Evolutionary conservation across 2,113 vertebrate genomes (phyloP).

Genomic region (Pomatostomus ruficeps): DNA sequence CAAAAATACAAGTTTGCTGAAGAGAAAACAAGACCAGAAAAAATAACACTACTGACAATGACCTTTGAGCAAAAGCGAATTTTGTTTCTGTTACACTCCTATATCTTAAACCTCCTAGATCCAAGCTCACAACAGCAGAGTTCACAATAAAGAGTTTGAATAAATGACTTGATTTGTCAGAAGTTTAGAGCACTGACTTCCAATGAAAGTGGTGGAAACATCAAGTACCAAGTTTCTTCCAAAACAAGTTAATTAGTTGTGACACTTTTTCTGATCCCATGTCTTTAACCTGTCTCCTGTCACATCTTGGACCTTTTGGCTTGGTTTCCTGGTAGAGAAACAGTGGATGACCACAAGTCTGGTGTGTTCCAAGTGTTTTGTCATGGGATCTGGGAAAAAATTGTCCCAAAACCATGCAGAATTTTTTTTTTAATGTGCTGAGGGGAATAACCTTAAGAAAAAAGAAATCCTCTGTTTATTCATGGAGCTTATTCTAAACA

Average conservation of each 20-base stretch:
- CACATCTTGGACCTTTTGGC: neutral
- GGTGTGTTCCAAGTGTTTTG: neutral
- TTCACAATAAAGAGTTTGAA: neutral
- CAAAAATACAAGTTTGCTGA: neutral
- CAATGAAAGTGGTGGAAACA: neutral
- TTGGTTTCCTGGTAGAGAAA: neutral
- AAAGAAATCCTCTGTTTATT: neutral
- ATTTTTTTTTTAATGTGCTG: neutral
- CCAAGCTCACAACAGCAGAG: neutral
- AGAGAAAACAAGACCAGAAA: constrained; percentile 3
- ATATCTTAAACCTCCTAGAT: neutral
- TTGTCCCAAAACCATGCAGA: neutral
- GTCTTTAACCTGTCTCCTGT: neutral
- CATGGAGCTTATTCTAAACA: neutral
- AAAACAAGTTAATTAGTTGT: neutral
- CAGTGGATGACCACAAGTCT: neutral
- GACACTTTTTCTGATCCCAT: neutral
- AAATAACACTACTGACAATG: neutral
- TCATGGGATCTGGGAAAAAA: neutral
- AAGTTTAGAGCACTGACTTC: neutral
- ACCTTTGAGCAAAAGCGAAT: neutral
- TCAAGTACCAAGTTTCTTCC: neutral
- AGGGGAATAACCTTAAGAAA: neutral
- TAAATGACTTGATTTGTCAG: neutral
- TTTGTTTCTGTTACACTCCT: neutral